These are phyloP conservation scores for Dipodomys merriami DNA, from an alignment of 2,113 vertebrate species.

Conservation along the genomic window DNA sequence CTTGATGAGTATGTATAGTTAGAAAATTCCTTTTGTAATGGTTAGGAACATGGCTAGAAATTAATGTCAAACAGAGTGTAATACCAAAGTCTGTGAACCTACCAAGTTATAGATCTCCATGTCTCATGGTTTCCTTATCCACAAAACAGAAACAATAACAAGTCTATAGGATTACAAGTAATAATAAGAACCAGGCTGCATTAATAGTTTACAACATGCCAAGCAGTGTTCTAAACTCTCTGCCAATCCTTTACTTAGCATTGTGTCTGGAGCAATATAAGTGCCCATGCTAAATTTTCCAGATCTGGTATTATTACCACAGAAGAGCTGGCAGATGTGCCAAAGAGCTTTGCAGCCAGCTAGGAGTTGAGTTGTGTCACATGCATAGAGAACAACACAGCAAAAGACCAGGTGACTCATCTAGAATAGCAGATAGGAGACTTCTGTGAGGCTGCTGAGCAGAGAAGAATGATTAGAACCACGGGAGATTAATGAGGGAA, in stretches of 20 bases:
- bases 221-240: not conserved
- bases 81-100: not conserved
- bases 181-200: not conserved
- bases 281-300: not conserved
- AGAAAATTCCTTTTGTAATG: not conserved
- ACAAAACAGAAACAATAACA: not conserved
- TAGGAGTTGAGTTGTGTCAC: not conserved
- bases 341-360: not conserved
- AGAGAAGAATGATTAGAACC: not conserved
- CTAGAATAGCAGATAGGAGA: not conserved
- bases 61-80: not conserved
- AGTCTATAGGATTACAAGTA: not conserved
- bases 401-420: not conserved
- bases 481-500: not conserved
- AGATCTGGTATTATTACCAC: not conserved
- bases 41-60: not conserved
- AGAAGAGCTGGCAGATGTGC: not conserved
- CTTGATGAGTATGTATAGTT: not conserved
- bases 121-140: constrained; percentile 13
- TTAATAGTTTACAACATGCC: not conserved
- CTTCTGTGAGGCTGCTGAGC: not conserved
- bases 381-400: not conserved
- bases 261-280: not conserved
- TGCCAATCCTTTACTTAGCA: not conserved
- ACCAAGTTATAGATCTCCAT: not conserved